Percentiles rank a stretch among this genome's conserved stretches.
Evolutionary conservation across 2,113 vertebrate genomes (phyloP).

Genomic region (Sinocyclocheilus maitianheensis): DNA sequence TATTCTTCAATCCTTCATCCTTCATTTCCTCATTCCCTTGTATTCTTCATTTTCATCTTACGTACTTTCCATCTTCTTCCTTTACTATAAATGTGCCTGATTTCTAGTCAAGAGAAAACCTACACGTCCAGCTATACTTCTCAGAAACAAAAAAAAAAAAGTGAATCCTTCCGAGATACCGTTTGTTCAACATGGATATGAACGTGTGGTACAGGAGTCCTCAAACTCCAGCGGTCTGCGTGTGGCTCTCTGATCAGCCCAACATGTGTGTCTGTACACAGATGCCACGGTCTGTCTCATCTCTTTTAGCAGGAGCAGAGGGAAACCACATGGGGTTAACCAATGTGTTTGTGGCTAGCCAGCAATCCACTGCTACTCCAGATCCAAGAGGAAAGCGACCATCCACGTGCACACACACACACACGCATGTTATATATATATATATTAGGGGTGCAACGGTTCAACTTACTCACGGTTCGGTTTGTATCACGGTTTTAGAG

Average conservation of each 20-base stretch:
- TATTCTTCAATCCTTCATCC: not conserved
- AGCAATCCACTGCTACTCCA: conserved; percentile 24
- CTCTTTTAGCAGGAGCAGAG: conserved; percentile 24
- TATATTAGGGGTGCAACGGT: too few relatives aligned
- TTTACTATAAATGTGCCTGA: not conserved
- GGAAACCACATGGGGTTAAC: conserved; percentile 33
- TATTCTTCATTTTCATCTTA: not conserved
- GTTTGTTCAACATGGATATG: not conserved
- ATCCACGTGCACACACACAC: conserved; percentile 6
- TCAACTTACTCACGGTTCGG: too few relatives aligned
- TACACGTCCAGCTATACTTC: not conserved
- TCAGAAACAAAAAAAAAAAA: too few relatives aligned
- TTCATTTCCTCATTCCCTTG: not conserved
- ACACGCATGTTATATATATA: conserved; percentile 25
- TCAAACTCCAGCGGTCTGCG: not conserved
- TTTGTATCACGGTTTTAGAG: too few relatives aligned
- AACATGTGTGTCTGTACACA: not conserved
- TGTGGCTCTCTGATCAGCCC: not conserved
- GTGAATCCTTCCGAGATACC: not conserved
- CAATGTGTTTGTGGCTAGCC: conserved; percentile 26
- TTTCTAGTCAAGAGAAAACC: not conserved
- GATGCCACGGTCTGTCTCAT: not conserved
- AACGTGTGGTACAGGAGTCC: not conserved
- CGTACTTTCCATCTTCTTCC: not conserved
- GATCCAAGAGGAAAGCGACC: not conserved